Evolutionary conservation across 2,113 vertebrate genomes (phyloP), one percentile per base, ranked within the genome.

Genomic region (Notothenia rossii): DNA sequence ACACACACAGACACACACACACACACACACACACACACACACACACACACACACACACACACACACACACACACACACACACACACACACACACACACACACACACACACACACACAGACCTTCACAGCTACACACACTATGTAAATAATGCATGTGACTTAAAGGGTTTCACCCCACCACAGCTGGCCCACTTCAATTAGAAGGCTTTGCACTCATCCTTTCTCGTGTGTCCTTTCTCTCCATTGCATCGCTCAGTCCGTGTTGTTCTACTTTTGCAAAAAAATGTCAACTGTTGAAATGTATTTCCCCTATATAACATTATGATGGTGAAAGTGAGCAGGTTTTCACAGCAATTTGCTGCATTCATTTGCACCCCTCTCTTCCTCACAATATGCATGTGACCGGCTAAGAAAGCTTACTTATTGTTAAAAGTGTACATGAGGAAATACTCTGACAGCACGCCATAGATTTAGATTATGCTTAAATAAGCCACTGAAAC

Each of bases 71-170:
- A 53, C 75, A 61, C 72, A 22, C 61, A 68, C 54, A 29, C 61
- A 73, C 71, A 65, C 65, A 63, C 10, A 13, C 33, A 77, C 81
- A 86, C 67, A 63, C 79, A 80, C 79, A 53, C 53, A 36, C 72
- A 49, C 68, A 58, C 75, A 61, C 69, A 22, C 61, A 68, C 54
- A 29, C 61, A 73, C 71, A 65, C 65, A 59, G 12, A 13, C 33
- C 36, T 48, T 51, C 65, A 54, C 79, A 72, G 46, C 53, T 48
- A 77, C 81, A 86, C 67, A 63, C 81, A 80, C 79, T 71, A 79
- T 88, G 90, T 95, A 95, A 95, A 95, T 95, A 94, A 95, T 94
- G 90, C 86, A 95, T 92, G 86, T 86, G 80, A 92, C 92, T 95
- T 94, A 94, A 94, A 95, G 93, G 89, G 88, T 94, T 92, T 92